Percentiles rank a stretch among this genome's conserved stretches.
Conservation (phyloP, 1,140 invertebrate species). For the Gryon sp. region DNA sequence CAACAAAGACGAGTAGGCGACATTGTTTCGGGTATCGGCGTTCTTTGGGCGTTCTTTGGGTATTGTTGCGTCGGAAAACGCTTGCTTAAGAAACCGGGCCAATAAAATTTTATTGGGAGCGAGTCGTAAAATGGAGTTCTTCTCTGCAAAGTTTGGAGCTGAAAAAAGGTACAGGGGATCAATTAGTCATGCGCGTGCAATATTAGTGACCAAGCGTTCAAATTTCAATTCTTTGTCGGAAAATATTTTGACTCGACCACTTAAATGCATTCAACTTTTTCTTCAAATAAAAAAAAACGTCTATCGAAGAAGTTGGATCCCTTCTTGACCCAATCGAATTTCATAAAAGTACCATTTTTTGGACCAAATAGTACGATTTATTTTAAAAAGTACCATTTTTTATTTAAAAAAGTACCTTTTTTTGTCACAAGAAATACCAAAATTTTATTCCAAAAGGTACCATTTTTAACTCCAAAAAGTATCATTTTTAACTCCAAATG, state of each 20-base stretch:
- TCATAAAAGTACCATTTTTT: too few relatives aligned
- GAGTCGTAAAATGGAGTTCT: conserved; percentile 56
- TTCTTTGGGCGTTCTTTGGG: conserved; percentile 37
- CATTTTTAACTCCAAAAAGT: too few relatives aligned
- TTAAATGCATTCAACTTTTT: too few relatives aligned
- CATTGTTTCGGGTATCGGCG: conserved; percentile 53
- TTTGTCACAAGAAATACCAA: too few relatives aligned
- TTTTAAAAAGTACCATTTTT: too few relatives aligned
- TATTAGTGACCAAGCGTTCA: conserved; percentile 31
- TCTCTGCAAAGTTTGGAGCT: conserved; percentile 31
- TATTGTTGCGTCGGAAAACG: conserved; percentile 57
- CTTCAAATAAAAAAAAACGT: background rate
- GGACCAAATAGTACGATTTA: too few relatives aligned
- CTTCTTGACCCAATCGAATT: too few relatives aligned
- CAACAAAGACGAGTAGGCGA: conserved; percentile 11
- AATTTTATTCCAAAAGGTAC: too few relatives aligned
- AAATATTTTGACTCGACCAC: conserved; percentile 56
- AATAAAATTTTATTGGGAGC: conserved; percentile 57
- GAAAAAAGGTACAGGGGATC: conserved; percentile 44
- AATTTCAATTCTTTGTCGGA: conserved; percentile 52
- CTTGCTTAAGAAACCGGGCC: conserved; percentile 44
- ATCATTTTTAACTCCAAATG: too few relatives aligned
- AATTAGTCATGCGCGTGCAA: conserved; percentile 60
- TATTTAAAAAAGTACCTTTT: too few relatives aligned
- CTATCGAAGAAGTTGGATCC: background rate